phyloP scores from a whole-genome alignment of 2,797 vertebrate species.

The Malacoctenus gilli region DNA sequence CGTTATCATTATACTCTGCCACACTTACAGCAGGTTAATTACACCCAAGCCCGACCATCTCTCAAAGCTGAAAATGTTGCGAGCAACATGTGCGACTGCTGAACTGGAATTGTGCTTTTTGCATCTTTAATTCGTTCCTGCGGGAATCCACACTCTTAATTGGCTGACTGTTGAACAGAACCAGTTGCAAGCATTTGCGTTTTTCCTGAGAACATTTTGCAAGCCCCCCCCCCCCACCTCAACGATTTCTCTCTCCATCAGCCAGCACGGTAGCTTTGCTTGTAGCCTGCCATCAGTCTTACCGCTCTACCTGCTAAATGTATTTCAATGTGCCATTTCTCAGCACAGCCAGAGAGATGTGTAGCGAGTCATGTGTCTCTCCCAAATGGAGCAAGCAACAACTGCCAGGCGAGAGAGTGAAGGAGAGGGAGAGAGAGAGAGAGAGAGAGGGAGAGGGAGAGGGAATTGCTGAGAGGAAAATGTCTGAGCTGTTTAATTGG shows the following conservation, averaged over 20 bases:
- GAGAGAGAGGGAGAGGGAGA: constrained; percentile 3
- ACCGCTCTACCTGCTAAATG: constrained; percentile 47
- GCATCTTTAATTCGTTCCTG: constrained; percentile 29
- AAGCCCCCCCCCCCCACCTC: constrained; percentile 7
- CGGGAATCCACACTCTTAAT: constrained; percentile 38
- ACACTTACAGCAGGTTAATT: constrained; percentile 52
- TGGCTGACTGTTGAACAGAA: constrained; percentile 41
- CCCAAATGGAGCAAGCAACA: constrained; percentile 35
- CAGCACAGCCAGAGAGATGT: constrained; percentile 40
- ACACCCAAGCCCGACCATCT: constrained; percentile 21
- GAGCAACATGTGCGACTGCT: constrained; percentile 34
- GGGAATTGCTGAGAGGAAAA: constrained; percentile 41
- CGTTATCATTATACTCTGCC: constrained; percentile 31
- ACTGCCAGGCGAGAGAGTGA: constrained; percentile 13
- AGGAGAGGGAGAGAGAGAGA: constrained; percentile 15
- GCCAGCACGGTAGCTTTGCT: constrained; percentile 4
- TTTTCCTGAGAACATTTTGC: constrained; percentile 32
- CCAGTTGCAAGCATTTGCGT: constrained; percentile 35
- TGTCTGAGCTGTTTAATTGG: constrained; percentile 71
- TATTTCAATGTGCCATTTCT: constrained; percentile 55
- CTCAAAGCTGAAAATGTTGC: constrained; percentile 33
- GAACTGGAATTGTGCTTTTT: constrained; percentile 40
- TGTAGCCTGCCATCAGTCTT: constrained; percentile 45
- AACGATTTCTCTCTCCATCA: constrained; percentile 39
- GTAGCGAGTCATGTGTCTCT: constrained; percentile 49